phyloP scores from a whole-genome alignment of 1,140 invertebrate species.

The Calycopis cecrops region DNA sequence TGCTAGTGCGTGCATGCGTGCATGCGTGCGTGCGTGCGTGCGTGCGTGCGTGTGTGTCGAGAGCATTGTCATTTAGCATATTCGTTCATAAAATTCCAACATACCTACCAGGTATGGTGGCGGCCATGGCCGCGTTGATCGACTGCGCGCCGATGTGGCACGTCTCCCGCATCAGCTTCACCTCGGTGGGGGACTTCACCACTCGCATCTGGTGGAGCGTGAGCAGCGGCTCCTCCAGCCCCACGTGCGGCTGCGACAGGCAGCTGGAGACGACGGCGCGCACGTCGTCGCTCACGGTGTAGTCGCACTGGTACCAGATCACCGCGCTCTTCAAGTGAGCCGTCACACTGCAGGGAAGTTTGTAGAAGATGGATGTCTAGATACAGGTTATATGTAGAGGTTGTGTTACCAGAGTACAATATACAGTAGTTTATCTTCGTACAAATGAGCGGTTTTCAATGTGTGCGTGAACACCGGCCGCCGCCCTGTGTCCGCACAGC shows the following conservation, averaged over 20 bases:
- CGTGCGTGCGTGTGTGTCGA: too few species aligned
- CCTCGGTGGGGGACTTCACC: conserved; percentile 91
- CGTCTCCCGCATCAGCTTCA: conserved; percentile 88
- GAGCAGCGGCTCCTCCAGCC: conserved; percentile 44
- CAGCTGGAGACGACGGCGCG: conserved; percentile 35
- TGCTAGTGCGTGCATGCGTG: too few species aligned
- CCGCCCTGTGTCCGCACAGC: too few species aligned
- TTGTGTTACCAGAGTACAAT: too few species aligned
- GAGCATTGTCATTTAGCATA: too few species aligned
- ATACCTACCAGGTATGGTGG: conserved; percentile 76
- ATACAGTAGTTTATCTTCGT: too few species aligned
- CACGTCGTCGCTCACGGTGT: conserved; percentile 77
- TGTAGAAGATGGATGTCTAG: too few species aligned
- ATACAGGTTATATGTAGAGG: too few species aligned
- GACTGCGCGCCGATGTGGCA: conserved; percentile 88
- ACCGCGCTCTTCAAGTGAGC: conserved; percentile 39
- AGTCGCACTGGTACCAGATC: conserved; percentile 79
- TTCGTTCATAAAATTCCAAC: conserved; percentile 21
- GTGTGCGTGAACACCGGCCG: too few species aligned
- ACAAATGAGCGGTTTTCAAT: too few species aligned
- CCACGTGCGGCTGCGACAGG: conserved; percentile 31
- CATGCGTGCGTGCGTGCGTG: too few species aligned
- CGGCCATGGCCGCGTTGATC: conserved; percentile 87
- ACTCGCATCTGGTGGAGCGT: conserved; percentile 85
- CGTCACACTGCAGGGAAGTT: conserved; percentile 29